Evolutionary conservation across 2,797 vertebrate species (phyloP), one percentile per base, ranked within the genome.

Genomic region (Apogon hyalosoma): DNA sequence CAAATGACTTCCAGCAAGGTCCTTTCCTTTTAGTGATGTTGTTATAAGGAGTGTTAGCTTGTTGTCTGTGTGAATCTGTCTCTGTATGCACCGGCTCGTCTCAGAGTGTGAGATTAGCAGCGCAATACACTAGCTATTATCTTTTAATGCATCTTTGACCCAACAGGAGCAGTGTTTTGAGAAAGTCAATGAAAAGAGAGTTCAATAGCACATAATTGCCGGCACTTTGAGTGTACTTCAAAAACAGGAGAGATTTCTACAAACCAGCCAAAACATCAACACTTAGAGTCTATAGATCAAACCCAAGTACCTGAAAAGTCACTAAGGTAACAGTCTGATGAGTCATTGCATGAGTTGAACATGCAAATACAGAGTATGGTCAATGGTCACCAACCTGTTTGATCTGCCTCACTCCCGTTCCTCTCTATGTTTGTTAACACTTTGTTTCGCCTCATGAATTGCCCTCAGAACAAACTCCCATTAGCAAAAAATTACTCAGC

Each of bases 1-100:
- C 80, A 76, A 77, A 88, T 80, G 50, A 77, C 63, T 74, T 76
- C 65, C 18, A 55, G 73, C 67, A 85, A 88, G 77, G 73, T 82
- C 73, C 40, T 79, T 75, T 61, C 33, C 13, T 65, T 73, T 77
- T 57, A 40, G 38, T 16, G 41, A 1, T 15, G 54, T 40, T 81
- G 68, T 67, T 68, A 58, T 48, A 57, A 38, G 46, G 21, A 43
- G 49, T 65, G 55, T 77, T 67, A 71, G 41, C 45, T 70, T 56
- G n/a, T 33, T 71, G 69, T 61, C 19, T 39, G 41, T 66, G 41
- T 43, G 36, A 11, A 41, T 53, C 21, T 51, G 21, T 40, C 21
- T 46, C 12, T 58, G 12, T n/a, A 12, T 47, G 14, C 55, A 67
- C 18, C 4, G 13, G 49, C 50, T 41, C 53, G 48, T 65, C 12